Evolutionary conservation across 2,113 vertebrate genomes (phyloP), one percentile per base, ranked within the genome.

Genomic region (Alouatta palliata): DNA sequence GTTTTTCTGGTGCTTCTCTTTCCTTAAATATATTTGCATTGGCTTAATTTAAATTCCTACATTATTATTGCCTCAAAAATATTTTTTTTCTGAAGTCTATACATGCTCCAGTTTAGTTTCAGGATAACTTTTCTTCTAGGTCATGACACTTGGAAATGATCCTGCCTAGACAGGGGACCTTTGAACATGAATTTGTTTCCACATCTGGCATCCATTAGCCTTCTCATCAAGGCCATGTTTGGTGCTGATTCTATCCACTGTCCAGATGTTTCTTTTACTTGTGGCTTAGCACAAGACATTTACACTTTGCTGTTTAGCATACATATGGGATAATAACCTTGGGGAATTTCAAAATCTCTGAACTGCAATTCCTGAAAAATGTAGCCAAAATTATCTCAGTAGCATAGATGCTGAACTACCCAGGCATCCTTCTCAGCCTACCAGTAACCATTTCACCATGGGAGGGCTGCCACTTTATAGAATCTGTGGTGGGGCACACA

Each of bases 241-340:
- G 83, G 43, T 75, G 20, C n/a, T 25, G 64, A 47, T 40, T 56
- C 90, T 35, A 90, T 86, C 43, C 30, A 73, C 54, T 40, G 19
- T 80, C 91, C 93, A 97, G 91, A 91, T 96, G 93, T 86, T 95
- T 88, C 58, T 85, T 83, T 82, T 91, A 73, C 76, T 89, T 83
- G 86, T 91, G 76, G 47, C 58, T 94, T 82, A 86, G 66, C 43
- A 76, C 30, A 94, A 95, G 75, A 66, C 37, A 87, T 90, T 97
- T 91, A 70, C 16, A 80, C 79, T 82, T 96, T 47, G 54, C 91
- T 92, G n/a, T 92, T 96, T 93, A 75, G 70, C 79, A 56, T 40
- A 82, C 54, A 89, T n/a, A 79, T 76, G 30, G 89, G 73, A 32
- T 90, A 94, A 97, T 98, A 96, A 81, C 87, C 79, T 96, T 70